Evolutionary conservation across 2,888 invertebrate genomes (phyloP).

Genomic region (Micropterix aruncella): DNA sequence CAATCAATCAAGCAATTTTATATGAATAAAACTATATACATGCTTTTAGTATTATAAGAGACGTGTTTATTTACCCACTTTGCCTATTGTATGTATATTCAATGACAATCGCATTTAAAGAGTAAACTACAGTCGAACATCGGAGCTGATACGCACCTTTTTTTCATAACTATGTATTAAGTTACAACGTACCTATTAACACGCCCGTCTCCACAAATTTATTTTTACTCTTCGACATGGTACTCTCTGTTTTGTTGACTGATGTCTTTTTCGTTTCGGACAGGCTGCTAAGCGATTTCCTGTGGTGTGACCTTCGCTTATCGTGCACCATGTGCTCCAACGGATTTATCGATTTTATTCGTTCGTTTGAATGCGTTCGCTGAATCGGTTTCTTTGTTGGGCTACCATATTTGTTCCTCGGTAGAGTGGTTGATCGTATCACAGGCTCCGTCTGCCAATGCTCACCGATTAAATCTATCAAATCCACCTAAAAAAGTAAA

Average conservation of each 20-base stretch:
- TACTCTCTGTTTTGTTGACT: conserved; percentile 15
- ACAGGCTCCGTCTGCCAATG: not conserved
- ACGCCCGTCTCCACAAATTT: conserved; percentile 30
- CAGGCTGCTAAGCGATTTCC: conserved; percentile 12
- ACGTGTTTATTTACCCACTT: too few relatives aligned
- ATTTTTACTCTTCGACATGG: conserved; percentile 26
- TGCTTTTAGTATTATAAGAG: too few relatives aligned
- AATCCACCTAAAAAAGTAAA: not conserved
- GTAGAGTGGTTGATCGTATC: not conserved
- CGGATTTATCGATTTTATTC: conserved; percentile 45
- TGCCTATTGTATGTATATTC: too few relatives aligned
- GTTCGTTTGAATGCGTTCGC: conserved; percentile 23
- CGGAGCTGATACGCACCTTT: too few relatives aligned
- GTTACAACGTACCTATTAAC: conserved; percentile 25
- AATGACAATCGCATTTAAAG: too few relatives aligned
- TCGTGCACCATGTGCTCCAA: conserved; percentile 40
- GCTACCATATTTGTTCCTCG: not conserved
- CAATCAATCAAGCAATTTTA: too few relatives aligned
- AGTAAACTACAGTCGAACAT: too few relatives aligned
- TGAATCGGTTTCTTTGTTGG: conserved; percentile 20
- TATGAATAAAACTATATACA: too few relatives aligned
- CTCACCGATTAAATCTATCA: not conserved
- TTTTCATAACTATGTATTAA: too few relatives aligned
- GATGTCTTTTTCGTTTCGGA: conserved; percentile 15
- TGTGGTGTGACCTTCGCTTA: not conserved